Evolutionary conservation across 1,140 invertebrate species (phyloP).

Genomic region (Conopomorpha cramerella): DNA sequence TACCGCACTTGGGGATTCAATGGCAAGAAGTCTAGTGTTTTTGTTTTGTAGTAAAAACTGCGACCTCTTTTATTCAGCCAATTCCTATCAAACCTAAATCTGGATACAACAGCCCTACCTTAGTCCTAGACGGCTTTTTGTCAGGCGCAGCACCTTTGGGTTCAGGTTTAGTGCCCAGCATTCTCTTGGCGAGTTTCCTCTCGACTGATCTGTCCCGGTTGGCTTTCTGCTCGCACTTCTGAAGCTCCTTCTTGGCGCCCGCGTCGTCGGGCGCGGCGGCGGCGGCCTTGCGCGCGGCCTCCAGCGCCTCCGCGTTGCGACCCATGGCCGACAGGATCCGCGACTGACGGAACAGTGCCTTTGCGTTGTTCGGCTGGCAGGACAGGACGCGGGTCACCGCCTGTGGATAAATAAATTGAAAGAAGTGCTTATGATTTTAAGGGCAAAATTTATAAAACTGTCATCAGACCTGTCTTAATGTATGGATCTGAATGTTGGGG

Average conservation of each 20-base stretch:
- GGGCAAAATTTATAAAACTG: neutral
- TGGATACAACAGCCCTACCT: constrained; percentile 13
- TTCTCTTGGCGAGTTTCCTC: constrained; percentile 23
- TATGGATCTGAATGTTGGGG: too few species aligned
- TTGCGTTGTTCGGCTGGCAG: constrained; percentile 85
- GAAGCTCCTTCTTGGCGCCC: constrained; percentile 21
- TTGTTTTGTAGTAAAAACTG: too few species aligned
- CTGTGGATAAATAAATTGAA: constrained; percentile 10
- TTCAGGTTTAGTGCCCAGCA: constrained; percentile 21
- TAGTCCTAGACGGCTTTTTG: constrained; percentile 30
- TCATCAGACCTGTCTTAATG: too few species aligned
- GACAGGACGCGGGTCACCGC: constrained; percentile 80
- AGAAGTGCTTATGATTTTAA: neutral
- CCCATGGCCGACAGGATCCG: constrained; percentile 40
- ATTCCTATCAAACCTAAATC: too few species aligned
- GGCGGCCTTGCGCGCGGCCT: constrained; percentile 28
- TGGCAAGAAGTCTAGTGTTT: too few species aligned
- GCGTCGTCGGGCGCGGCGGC: constrained; percentile 26
- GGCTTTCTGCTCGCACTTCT: constrained; percentile 23
- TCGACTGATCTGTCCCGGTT: constrained; percentile 27
- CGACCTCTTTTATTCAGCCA: too few species aligned
- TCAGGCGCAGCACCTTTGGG: constrained; percentile 12
- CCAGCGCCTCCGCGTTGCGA: constrained; percentile 25
- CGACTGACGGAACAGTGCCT: constrained; percentile 87
- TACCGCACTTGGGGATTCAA: too few species aligned